These are phyloP conservation scores for Caradrina kadenii DNA, from an alignment of 2,888 invertebrate genomes.

Conservation along the genomic window DNA sequence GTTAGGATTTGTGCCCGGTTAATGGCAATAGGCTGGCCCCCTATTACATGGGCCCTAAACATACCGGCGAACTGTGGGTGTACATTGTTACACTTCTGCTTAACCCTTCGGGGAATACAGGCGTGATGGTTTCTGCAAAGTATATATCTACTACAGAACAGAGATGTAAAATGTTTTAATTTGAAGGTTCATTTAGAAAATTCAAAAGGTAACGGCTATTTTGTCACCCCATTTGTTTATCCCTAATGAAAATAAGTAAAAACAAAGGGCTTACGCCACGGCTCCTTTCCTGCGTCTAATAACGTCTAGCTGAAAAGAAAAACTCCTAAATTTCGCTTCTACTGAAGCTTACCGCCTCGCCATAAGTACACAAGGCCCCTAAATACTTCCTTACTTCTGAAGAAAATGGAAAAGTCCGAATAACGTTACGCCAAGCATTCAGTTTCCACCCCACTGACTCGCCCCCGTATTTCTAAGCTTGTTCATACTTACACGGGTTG, in stretches of 20 bases:
- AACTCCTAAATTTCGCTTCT: conserved; percentile 21
- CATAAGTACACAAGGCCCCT: conserved; percentile 41
- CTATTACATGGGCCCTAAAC: too few species aligned
- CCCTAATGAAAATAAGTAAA: conserved; percentile 33
- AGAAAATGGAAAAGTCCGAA: conserved; percentile 52
- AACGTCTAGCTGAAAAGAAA: conserved; percentile 22
- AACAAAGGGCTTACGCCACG: conserved; percentile 1
- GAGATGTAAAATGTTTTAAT: neutral
- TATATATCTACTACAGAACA: too few species aligned
- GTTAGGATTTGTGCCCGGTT: too few species aligned
- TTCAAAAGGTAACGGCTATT: neutral
- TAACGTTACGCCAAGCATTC: conserved; percentile 44
- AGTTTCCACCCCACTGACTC: conserved; percentile 49
- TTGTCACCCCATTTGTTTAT: conserved; percentile 20
- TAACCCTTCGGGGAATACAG: too few species aligned
- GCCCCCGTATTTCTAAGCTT: conserved; percentile 50
- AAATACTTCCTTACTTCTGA: conserved; percentile 44
- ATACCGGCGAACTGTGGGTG: too few species aligned
- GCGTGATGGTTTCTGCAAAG: neutral
- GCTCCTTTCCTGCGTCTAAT: conserved; percentile 18
- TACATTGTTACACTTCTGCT: too few species aligned
- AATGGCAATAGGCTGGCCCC: too few species aligned
- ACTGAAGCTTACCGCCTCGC: conserved; percentile 19
- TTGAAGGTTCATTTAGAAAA: neutral
- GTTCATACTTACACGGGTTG: conserved; percentile 45